Percentiles rank a stretch among this genome's conserved stretches.
These are phyloP conservation scores for Dendrocincla tyrannina DNA, from an alignment of 2,797 vertebrate genomes.

Conservation along the genomic window DNA sequence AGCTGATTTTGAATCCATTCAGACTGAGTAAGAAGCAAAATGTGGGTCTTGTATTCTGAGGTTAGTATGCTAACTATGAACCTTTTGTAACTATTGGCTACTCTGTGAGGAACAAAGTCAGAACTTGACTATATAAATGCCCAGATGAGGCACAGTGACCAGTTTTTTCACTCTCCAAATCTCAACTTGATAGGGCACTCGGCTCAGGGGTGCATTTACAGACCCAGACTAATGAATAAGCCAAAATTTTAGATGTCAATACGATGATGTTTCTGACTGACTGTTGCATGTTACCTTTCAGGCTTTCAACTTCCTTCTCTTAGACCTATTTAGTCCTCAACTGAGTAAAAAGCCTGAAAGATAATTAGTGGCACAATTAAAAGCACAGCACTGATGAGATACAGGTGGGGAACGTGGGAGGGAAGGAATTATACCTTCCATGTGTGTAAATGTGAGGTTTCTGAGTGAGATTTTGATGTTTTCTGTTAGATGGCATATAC, in stretches of 20 bases:
- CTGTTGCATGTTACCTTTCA: background rate
- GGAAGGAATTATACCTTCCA: background rate
- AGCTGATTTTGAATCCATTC: background rate
- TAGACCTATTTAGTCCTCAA: background rate
- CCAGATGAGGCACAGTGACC: background rate
- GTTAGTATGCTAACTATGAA: background rate
- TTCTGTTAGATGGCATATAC: background rate
- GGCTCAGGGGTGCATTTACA: background rate
- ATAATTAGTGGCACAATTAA: background rate
- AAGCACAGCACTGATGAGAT: background rate
- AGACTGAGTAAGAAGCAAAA: background rate
- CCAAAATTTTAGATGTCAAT: background rate
- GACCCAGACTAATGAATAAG: background rate
- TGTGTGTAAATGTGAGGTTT: background rate
- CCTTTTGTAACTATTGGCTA: background rate
- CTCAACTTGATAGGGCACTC: background rate
- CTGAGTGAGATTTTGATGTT: background rate
- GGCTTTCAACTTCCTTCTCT: background rate
- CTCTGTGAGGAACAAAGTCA: background rate
- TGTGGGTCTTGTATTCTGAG: background rate
- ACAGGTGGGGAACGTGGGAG: background rate
- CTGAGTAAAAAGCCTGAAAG: background rate
- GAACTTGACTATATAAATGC: background rate
- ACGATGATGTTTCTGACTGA: background rate
- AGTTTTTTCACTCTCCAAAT: background rate